Evolutionary conservation across 2,888 invertebrate genomes (phyloP).

Genomic region (Mythimna ferrago): DNA sequence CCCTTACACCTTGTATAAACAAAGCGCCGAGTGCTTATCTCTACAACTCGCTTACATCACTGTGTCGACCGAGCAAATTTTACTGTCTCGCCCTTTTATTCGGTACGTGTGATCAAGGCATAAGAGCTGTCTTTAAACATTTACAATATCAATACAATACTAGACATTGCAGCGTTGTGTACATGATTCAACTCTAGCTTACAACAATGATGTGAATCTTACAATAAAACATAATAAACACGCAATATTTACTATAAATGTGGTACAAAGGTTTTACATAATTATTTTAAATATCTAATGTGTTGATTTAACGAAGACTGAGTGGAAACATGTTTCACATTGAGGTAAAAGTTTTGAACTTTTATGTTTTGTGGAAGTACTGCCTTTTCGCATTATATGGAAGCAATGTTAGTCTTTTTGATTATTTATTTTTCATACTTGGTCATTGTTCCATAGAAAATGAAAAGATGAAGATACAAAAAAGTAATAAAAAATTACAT

Average conservation of each 20-base stretch:
- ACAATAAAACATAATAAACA: slow-evolving; percentile 35
- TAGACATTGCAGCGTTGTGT: slow-evolving; percentile 22
- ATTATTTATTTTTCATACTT: background rate
- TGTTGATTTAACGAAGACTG: slow-evolving; percentile 1
- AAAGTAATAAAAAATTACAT: background rate
- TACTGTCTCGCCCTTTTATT: no score
- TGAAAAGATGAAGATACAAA: slow-evolving; percentile 3
- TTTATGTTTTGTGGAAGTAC: slow-evolving; percentile 10
- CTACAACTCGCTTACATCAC: no score
- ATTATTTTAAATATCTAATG: slow-evolving; percentile 8
- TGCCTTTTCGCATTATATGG: slow-evolving; percentile 6
- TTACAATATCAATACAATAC: background rate
- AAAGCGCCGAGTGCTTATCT: no score
- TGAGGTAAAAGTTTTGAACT: slow-evolving; percentile 33
- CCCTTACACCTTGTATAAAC: no score
- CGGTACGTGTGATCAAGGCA: no score
- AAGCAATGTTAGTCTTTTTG: slow-evolving; percentile 9
- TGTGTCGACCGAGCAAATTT: no score
- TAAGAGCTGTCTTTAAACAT: background rate
- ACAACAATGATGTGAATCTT: slow-evolving; percentile 39
- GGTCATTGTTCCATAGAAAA: background rate
- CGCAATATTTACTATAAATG: slow-evolving; percentile 24
- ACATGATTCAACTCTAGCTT: slow-evolving; percentile 31
- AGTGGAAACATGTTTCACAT: slow-evolving; percentile 6
- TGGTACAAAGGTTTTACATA: slow-evolving; percentile 25